These are phyloP conservation scores for Eurytoma adleriae DNA, from an alignment of 2,888 invertebrate species.

Conservation along the genomic window DNA sequence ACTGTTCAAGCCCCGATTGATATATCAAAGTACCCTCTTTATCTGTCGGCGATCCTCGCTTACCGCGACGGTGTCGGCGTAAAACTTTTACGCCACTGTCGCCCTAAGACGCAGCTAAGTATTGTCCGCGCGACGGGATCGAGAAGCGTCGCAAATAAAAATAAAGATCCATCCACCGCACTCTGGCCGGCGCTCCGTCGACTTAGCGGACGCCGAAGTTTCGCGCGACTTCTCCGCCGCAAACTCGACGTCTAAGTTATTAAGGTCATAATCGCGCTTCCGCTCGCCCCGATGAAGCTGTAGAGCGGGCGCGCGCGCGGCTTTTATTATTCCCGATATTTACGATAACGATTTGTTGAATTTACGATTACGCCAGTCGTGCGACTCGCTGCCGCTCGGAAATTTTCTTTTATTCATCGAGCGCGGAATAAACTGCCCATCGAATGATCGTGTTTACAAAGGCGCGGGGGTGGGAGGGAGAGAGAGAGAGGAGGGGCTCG, in stretches of 20 bases:
- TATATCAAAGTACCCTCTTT: no score
- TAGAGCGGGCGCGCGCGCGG: background rate
- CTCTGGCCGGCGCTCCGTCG: background rate
- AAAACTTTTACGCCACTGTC: no score
- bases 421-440: background rate
- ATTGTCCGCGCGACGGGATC: background rate
- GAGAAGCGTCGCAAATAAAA: background rate
- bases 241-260: constrained; percentile 22
- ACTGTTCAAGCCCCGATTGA: no score
- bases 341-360: constrained; percentile 38
- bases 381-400: background rate
- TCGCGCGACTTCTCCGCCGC: constrained; percentile 32
- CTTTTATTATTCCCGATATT: constrained; percentile 41
- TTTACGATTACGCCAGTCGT: constrained; percentile 33
- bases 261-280: constrained; percentile 49
- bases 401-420: constrained; percentile 20
- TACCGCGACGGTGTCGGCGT: no score
- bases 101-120: no score
- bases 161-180: constrained; percentile 8
- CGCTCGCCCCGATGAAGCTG: constrained; percentile 9
- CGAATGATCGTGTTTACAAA: background rate
- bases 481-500: no score
- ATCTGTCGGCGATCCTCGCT: no score
- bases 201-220: background rate
- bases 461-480: no score